Base-by-base conservation (phyloP, 2,888 invertebrate genomes). In the Macropis europaea region DNA sequence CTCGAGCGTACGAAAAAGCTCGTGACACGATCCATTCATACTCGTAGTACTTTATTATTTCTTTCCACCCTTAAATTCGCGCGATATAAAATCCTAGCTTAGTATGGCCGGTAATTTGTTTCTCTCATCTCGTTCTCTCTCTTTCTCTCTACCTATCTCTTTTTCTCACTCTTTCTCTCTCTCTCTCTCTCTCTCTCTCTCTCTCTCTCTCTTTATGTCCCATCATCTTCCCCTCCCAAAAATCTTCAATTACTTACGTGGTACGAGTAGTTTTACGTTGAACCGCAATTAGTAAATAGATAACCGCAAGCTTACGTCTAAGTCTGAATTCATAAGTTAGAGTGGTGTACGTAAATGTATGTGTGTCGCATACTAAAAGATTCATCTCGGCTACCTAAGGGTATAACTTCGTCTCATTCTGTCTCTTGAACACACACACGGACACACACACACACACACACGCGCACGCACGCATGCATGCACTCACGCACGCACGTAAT, bases 41-140 rank as follows among this genome's bases (percentile, higher is more conserved):
- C 64, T 26, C 45, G 22, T 45, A 68, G 17, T 70, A 63, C 48
- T 43, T 60, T 52, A 48, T 57, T 48, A 15, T 62, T 48, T 56
- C 32, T 64, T 48, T 53, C 24, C 68, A 48, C 45, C 67, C 59
- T 68, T 73, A 76, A 60, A 82, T 82, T 79, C 76, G 83, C 83
- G 76, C 78, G 78, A 84, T 87, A 86, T 83, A 86, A 86, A 86
- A 86, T 79, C 83, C 80, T 85, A 85, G 72, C 79, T 87, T 84
- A 86, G 81, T 83, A 85, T 87, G 86, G 86, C 87, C 87, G 86
- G 86, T 87, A 84, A 86, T 85, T 84, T 87, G 67, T 81, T 81
- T 82, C 76, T 71, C 76, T 74, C 53, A 50, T 75, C 43, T 71
- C 59, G 50, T 71, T 63, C 47, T 60, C 63, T 17, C 28, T 30